Base-by-base conservation (phyloP, 1,140 invertebrate species). In the Epicauta chinensis region DNA sequence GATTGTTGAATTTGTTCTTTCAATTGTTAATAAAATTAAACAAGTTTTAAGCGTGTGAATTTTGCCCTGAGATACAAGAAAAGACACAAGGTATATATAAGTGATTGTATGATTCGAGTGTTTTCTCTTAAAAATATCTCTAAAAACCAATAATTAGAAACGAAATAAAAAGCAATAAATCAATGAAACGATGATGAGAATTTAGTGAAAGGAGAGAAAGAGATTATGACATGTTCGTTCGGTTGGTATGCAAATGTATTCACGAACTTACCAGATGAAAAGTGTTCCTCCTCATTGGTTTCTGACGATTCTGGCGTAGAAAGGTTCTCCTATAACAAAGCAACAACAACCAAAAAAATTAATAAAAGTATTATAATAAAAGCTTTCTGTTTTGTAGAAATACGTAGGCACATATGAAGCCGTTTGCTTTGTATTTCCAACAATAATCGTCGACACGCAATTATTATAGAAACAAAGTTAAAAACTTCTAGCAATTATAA, bases 281-380 rank as follows among this genome's bases (percentile, higher is more conserved):
- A 84, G 56, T 83, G 81, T 61, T 86, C 82, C 46, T 86, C 83
- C 53, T 84, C 83, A 50, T 77, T 79, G 62, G 80, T 78, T 58
- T 86, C 83, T 2, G 75, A 70, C 13, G 81, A 79, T 63, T 86
- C 83, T 35, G 81, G 77, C 16, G 81, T 82, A 13, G 76, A 75
- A 59, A 84, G 71, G 63, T 82, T 84, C 65, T 84, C 83, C 83
- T 86, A 78, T 9, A 84, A 85, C 73, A 78, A 71, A 64, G 66
- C 32, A n/a, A n/a, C n/a, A n/a, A n/a, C 32, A 34, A 34, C 6
- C 3, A n/a, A n/a, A 34, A 34, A n/a, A 34, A 34, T 34, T 9
- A 23, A 7, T 23, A 23, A 23, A 23, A 23, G 23, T n/a, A n/a
- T n/a, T n/a, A n/a, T n/a, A n/a, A n/a, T n/a, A n/a, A n/a, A n/a